Base-by-base conservation (phyloP, 2,888 invertebrate genomes). In the Nomada ruficornis region DNA sequence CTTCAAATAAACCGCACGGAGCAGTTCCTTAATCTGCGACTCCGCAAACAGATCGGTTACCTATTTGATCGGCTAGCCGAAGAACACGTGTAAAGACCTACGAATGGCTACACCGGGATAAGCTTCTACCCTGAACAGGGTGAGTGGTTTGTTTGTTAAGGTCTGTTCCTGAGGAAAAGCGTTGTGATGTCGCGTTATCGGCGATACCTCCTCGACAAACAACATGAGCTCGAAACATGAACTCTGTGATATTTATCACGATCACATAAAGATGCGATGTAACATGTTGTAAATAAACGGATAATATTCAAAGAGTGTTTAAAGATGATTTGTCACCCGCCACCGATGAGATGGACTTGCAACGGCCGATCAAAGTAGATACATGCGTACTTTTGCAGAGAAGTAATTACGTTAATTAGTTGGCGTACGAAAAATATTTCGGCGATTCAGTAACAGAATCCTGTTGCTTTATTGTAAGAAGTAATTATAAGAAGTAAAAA, bases 11-110 rank as follows among this genome's bases (percentile, higher is more conserved):
- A 74, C 42, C 13, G 55, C 15, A 13, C 11, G 60, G 23, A 72
- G 60, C n/a, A 70, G 59, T 84, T 63, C 74, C 55, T 44, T 88
- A 89, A 91, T 91, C 89, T 87, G 86, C 75, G 72, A 83, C 82
- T 18, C 80, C 62, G 86, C 90, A 90, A 91, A 91, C 86, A 90
- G 86, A 91, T 87, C 85, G 84, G 83, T 91, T 89, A 82, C 87
- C 87, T 86, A 82, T 87, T 88, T 86, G 68, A 54, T 77, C 60
- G 77, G 75, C 47, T 64, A 50, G 73, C 55, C 67, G 63, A 63
- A 78, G 83, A 89, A 90, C 91, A 90, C 88, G 85, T 89, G 91
- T 90, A 88, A 84, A 79, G 83, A 67, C 64, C 74, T 78, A 54
- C 68, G 76, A 78, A 77, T 69, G 64, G 82, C 29, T 52, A 73